Evolutionary conservation across 2,797 vertebrate species (phyloP), one percentile per base, ranked within the genome.

Genomic region (Smutsia gigantea): DNA sequence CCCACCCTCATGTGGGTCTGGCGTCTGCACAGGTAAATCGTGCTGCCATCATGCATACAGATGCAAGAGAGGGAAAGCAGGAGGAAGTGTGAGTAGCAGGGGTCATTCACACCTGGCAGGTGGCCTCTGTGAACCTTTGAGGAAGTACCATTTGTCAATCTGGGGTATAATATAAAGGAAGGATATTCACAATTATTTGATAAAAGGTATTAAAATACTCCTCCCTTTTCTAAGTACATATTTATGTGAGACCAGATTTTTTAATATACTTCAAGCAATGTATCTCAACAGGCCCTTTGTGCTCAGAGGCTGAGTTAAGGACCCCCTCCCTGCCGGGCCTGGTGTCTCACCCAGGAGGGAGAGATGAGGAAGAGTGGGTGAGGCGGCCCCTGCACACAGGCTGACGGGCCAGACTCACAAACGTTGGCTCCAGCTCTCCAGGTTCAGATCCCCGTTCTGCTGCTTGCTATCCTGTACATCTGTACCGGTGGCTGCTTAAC

Each of bases 31-130:
- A 5, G 8, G 29, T 1, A 0, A 8, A 12, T 7, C 2, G 6
- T 0, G 7, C 10, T 15, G 31, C 53, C 72, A 23, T 18, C 72
- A 23, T 2, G 10, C 18, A 5, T 2, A 2, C 27, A 18, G 37
- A 14, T 15, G 4, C 4, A 46, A 42, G 23, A 15, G 4, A n/a
- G 12, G 42, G n/a, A 15, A 7, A n/a, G 15, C 23, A 37, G 71
- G 29, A 34, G 49, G 23, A 17, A 57, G n/a, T 8, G 15, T 21
- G 5, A 14, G 14, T 61, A 21, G 3, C 6, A 17, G 4, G 15
- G 18, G 49, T 10, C 18, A 21, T 53, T 69, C 13, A 37, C 7
- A 6, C 55, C 37, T 7, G 0, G 9, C 63, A 4, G 79, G 34
- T 21, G 14, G 59, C 12, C 17, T 1, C 7, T 3, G 21, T 7